Conservation (phyloP, 2,113 vertebrate species). For the Silurus meridionalis region DNA sequence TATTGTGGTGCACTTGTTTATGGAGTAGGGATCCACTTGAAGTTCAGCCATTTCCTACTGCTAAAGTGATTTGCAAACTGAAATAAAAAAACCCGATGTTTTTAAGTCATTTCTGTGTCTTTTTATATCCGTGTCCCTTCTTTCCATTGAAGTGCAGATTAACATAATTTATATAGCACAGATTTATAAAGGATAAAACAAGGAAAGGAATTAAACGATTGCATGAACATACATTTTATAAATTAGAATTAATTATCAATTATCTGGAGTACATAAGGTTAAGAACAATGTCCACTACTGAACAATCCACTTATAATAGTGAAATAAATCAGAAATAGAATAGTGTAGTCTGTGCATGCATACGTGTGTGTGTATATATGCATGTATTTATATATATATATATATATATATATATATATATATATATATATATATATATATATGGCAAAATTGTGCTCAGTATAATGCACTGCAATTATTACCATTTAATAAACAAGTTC, state of each 20-base stretch:
- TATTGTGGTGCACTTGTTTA: background rate
- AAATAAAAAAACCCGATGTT: background rate
- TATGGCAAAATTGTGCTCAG: background rate
- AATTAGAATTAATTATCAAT: too few relatives aligned
- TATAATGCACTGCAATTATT: background rate
- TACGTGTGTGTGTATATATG: too few relatives aligned
- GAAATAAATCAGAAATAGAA: too few relatives aligned
- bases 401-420: background rate
- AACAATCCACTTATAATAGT: too few relatives aligned
- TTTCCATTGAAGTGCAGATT: background rate
- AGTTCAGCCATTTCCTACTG: background rate
- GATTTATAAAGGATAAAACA: too few relatives aligned
- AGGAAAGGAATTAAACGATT: too few relatives aligned
- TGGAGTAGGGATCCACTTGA: background rate
- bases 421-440: background rate
- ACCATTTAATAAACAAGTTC: background rate
- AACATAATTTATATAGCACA: too few relatives aligned
- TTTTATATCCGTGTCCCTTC: background rate
- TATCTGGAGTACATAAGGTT: too few relatives aligned
- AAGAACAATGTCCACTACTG: too few relatives aligned
- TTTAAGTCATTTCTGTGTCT: background rate
- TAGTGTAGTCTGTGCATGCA: too few relatives aligned
- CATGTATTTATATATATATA: too few relatives aligned
- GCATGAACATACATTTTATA: too few relatives aligned
- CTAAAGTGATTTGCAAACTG: conserved; percentile 5